A percentile compares a stretch with the other conserved stretches of the same genome.
These are phyloP conservation scores for Dicranocentrus wangi DNA, from an alignment of 2,888 invertebrate species.

Conservation along the genomic window DNA sequence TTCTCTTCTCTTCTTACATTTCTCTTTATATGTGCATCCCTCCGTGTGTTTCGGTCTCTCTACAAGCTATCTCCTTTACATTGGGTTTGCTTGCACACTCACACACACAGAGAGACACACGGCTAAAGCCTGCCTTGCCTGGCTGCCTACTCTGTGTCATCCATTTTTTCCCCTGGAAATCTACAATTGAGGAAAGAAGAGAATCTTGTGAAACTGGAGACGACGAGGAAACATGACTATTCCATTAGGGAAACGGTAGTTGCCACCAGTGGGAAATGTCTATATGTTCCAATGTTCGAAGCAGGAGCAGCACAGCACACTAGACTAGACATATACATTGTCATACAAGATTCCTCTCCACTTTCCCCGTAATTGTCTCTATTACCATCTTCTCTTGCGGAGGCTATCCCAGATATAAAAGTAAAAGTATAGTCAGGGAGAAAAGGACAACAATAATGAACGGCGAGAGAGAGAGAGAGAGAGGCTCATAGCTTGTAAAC, in stretches of 20 bases:
- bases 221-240: constrained; percentile 71
- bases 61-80: neutral
- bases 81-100: no score
- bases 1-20: neutral
- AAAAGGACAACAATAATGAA: no score
- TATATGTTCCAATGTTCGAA: constrained; percentile 11
- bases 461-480: neutral
- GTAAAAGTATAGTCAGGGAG: no score
- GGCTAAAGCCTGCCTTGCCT: no score
- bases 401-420: no score
- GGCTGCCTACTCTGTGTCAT: constrained; percentile 11
- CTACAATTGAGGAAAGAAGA: constrained; percentile 30
- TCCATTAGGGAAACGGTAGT: constrained; percentile 70
- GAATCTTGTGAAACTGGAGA: constrained; percentile 62
- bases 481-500: constrained; percentile 5
- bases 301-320: no score
- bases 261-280: constrained; percentile 60
- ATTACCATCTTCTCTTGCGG: constrained; percentile 9
- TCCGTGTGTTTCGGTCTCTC: neutral
- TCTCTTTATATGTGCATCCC: neutral
- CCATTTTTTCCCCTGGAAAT: constrained; percentile 6
- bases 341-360: neutral
- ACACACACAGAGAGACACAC: no score
- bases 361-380: constrained; percentile 54
- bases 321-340: no score